A percentile compares a stretch with the other conserved stretches of the same genome.
Conservation (phyloP, 2,113 vertebrate genomes). For the Podarcis muralis region DNA sequence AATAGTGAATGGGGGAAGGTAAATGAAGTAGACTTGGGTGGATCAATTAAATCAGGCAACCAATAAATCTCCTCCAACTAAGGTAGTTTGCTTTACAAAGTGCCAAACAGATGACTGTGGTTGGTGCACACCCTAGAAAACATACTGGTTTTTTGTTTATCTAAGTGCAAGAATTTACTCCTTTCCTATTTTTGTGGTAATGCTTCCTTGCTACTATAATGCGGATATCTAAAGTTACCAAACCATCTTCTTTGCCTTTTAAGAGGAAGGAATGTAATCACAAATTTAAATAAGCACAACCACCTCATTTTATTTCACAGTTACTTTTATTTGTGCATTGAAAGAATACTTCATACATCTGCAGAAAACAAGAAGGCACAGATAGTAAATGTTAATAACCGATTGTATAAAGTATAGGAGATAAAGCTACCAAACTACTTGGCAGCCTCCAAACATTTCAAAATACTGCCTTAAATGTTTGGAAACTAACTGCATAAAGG, state of each 20-base stretch:
- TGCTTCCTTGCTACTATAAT: not conserved
- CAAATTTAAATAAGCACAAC: not conserved
- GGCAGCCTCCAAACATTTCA: constrained; percentile 3
- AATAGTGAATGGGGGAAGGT: too few species aligned
- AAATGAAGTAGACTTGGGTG: too few species aligned
- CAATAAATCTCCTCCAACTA: too few species aligned
- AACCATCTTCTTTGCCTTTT: not conserved
- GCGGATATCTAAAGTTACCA: not conserved
- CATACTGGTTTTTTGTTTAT: too few species aligned
- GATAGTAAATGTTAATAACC: constrained; percentile 36
- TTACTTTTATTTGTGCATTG: not conserved
- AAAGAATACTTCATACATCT: fast-evolving
- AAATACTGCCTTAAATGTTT: constrained; percentile 1
- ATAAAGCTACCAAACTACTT: not conserved
- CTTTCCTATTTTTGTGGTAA: fast-evolving
- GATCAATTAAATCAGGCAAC: too few species aligned
- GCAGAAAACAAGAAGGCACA: not conserved
- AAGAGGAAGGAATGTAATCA: not conserved
- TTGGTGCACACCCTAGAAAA: not conserved
- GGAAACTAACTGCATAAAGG: not conserved
- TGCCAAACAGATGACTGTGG: too few species aligned
- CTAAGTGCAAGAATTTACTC: not conserved
- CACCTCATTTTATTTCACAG: not conserved
- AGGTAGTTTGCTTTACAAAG: too few species aligned
- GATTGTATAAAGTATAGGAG: not conserved